Base-by-base conservation (phyloP, 2,797 vertebrate species). In the Carapus acus region DNA sequence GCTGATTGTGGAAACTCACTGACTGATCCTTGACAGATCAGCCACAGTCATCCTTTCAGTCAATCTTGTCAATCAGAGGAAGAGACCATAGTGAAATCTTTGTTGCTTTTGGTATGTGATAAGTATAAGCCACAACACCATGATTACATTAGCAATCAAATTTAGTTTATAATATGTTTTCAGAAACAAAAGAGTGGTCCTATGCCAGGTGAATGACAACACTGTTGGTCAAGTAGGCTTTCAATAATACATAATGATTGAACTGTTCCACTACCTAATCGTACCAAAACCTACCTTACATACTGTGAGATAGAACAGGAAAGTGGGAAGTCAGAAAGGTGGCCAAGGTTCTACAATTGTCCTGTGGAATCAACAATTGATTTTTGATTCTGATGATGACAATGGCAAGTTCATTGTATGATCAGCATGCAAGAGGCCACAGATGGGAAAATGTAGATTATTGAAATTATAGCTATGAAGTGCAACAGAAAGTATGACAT, bases 111-210 rank as follows among this genome's bases (percentile, higher is more conserved):
- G 76, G 76, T 67, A 49, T 77, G 80, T 70, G 81, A 81, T 88
- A 85, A 86, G 84, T 82, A 85, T 86, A 86, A 78, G 81, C 88
- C 82, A 67, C 87, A 90, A 90, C 88, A 88, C 94, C 91, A 81
- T 87, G 85, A 88, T 88, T 85, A 89, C 87, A 65, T 83, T 81
- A 86, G 79, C 82, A 83, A 86, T 86, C 81, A 86, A 84, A n/a
- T n/a, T n/a, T n/a, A n/a, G n/a, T n/a, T n/a, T n/a, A n/a, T n/a
- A n/a, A n/a, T n/a, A n/a, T n/a, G n/a, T n/a, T n/a, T n/a, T n/a
- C n/a, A 84, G 81, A 79, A 70, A 81, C 63, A 67, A 58, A 75
- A 74, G 79, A 80, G 76, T 61, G 76, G 71, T n/a, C n/a, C n/a
- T n/a, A n/a, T n/a, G n/a, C 49, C 67, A 71, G 75, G 70, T 71